phyloP scores from a whole-genome alignment of 1,140 invertebrate genomes.

The Sipha flava region DNA sequence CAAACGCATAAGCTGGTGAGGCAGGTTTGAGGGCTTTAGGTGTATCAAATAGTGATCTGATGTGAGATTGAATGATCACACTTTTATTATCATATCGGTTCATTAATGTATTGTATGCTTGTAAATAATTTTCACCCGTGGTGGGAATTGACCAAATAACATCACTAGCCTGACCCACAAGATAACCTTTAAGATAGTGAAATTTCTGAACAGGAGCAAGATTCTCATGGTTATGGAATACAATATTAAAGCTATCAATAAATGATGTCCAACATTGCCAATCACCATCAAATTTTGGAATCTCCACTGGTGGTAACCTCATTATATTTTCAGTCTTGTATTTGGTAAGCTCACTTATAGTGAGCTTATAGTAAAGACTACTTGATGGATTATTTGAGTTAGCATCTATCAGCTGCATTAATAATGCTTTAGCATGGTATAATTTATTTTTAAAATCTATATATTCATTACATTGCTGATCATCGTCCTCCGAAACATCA shows the following conservation, averaged over 20 bases:
- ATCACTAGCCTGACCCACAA: no score
- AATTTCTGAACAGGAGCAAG: no score
- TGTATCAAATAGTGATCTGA: no score
- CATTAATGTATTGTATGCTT: no score
- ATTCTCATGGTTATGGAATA: no score
- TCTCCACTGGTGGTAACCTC: background rate
- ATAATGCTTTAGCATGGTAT: background rate
- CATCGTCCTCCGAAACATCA: background rate
- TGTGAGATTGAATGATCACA: no score
- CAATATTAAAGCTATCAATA: background rate
- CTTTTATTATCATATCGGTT: no score
- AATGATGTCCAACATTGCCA: background rate
- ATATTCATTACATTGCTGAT: background rate
- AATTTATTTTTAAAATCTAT: background rate
- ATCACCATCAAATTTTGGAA: background rate
- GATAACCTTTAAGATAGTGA: no score
- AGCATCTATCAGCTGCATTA: background rate
- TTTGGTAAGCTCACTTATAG: background rate
- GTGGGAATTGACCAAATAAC: no score
- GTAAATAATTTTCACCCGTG: no score
- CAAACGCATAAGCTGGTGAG: no score
- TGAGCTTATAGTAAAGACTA: background rate
- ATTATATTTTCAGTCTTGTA: background rate
- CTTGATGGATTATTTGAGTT: background rate
- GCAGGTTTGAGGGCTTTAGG: no score